Conservation (phyloP, 2,888 invertebrate genomes). For the Mythimna loreyi region DNA sequence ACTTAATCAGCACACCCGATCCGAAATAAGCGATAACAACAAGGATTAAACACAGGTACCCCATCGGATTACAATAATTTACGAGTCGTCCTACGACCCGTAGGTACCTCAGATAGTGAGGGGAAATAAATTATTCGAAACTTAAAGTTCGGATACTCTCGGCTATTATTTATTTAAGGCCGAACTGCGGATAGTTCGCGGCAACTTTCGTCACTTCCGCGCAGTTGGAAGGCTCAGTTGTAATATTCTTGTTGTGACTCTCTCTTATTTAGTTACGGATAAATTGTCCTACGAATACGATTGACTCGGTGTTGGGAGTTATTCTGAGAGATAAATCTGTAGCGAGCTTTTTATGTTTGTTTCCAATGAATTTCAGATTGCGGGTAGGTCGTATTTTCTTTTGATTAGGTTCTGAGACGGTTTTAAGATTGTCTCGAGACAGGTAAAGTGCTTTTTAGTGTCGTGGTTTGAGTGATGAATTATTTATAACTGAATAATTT, state of each 20-base stretch:
- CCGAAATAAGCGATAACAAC: constrained; percentile 54
- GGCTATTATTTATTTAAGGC: constrained; percentile 70
- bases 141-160: constrained; percentile 60
- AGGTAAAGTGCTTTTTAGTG: constrained; percentile 21
- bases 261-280: constrained; percentile 38
- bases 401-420: constrained; percentile 25
- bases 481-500: neutral
- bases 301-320: constrained; percentile 41
- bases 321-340: constrained; percentile 14
- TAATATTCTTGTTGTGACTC: constrained; percentile 50
- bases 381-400: constrained; percentile 12
- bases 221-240: constrained; percentile 41
- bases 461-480: neutral
- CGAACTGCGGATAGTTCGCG: constrained; percentile 48
- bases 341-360: constrained; percentile 23
- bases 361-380: constrained; percentile 31
- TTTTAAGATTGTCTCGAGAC: constrained; percentile 18
- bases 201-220: constrained; percentile 61
- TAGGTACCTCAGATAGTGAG: constrained; percentile 60
- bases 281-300: constrained; percentile 34
- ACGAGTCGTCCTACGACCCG: constrained; percentile 51
- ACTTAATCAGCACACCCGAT: constrained; percentile 45
- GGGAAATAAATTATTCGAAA: constrained; percentile 68
- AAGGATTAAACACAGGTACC: constrained; percentile 53
- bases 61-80: constrained; percentile 63